Percentiles rank a stretch among this genome's conserved stretches.
Conservation (phyloP, 2,888 invertebrate genomes). For the Orgyia antiqua region DNA sequence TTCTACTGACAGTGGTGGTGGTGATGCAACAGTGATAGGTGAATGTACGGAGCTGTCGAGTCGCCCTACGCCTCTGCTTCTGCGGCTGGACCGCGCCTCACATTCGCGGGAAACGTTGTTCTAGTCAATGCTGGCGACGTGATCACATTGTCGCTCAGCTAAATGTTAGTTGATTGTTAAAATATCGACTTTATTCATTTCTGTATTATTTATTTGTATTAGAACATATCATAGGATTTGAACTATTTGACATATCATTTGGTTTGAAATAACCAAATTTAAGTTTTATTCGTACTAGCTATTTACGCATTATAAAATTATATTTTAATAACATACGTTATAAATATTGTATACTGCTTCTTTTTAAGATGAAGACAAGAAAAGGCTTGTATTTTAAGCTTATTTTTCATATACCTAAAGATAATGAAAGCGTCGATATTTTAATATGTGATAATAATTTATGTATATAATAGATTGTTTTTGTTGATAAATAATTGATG, state of each 20-base stretch:
- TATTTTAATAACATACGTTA: neutral
- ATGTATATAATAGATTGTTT: conserved; percentile 66
- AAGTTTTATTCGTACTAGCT: conserved; percentile 14
- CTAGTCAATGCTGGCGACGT: conserved; percentile 64
- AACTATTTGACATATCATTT: conserved; percentile 60
- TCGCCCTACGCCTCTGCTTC: conserved; percentile 52
- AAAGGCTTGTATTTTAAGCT: conserved; percentile 12
- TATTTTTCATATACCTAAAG: conserved; percentile 13
- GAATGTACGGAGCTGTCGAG: conserved; percentile 65
- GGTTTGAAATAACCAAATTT: conserved; percentile 29
- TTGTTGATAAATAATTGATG: conserved; percentile 69
- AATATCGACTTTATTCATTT: conserved; percentile 54
- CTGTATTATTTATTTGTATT: conserved; percentile 28
- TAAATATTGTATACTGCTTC: conserved; percentile 10
- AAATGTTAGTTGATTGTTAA: conserved; percentile 53
- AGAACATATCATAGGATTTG: conserved; percentile 52
- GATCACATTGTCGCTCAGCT: conserved; percentile 37
- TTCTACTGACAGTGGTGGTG: conserved; percentile 88
- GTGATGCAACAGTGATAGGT: conserved; percentile 48
- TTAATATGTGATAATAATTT: conserved; percentile 45
- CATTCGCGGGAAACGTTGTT: conserved; percentile 90
- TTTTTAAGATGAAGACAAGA: conserved; percentile 5
- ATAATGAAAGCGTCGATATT: conserved; percentile 51
- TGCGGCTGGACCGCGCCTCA: conserved; percentile 63
- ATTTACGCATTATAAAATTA: too few relatives aligned